Evolutionary conservation across 1,140 invertebrate genomes (phyloP), one percentile per base, ranked within the genome.

Genomic region (Diachasma alloeum): DNA sequence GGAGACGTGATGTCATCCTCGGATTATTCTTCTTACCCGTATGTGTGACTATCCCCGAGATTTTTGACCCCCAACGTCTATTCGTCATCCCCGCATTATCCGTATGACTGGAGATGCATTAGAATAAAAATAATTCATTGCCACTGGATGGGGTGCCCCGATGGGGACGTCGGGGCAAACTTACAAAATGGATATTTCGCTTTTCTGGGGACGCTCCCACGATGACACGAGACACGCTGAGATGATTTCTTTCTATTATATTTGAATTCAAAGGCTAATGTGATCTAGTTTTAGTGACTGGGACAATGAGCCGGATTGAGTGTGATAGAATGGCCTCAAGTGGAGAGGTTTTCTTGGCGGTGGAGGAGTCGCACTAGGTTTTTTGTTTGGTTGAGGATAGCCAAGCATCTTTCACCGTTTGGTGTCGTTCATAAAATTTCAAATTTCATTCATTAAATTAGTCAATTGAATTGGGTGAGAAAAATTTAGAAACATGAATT

Each of bases 31-130:
- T 53, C 17, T 53, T 15, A 17, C 37, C 71, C 46, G 48, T 59
- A 36, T 36, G 15, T 26, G 13, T 31, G 2, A 31, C 31, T 31
- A 72, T 17, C 46, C 36, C 31, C 36, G 53, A 63, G 48, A 53
- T 56, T 73, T 56, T 63, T 37, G 15, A 17, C 46, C 48, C 31
- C 31, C 31, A 6, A 48, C 10, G 19, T 63, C 26, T 44, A 76
- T 76, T 76, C 74, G 74, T 76, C 74, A 76, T 76, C 74, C 74
- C 74, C 59, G 74, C 74, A 71, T 76, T 76, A 76, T 69, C 68
- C 68, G 67, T 59, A 31, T 19, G 68, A 70, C 74, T 75, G 46
- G 46, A 76, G 59, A 36, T 71, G 67, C 74, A 76, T 76, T 76
- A 5, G 68, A 76, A 71, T 31, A 71, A 71, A 71, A 76, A 76